These are phyloP conservation scores for Pedetes capensis DNA, from an alignment of 2,113 vertebrate genomes.

Conservation along the genomic window DNA sequence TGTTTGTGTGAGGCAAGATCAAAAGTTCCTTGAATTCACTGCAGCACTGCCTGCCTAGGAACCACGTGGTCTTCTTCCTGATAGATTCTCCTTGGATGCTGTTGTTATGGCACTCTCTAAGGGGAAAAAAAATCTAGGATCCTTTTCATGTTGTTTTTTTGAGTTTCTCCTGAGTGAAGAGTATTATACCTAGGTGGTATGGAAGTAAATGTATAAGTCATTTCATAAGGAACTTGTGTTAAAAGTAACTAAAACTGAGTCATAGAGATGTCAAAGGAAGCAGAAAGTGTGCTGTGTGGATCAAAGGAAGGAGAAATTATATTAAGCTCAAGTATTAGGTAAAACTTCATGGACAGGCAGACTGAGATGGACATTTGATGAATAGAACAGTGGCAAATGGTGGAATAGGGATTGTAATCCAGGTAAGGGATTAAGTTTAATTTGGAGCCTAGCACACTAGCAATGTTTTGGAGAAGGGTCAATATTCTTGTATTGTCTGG, in stretches of 20 bases:
- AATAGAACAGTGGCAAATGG: background rate
- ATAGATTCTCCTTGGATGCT: background rate
- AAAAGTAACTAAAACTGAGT: conserved; percentile 27
- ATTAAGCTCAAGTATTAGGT: background rate
- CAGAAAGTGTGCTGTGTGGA: background rate
- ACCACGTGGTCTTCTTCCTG: background rate
- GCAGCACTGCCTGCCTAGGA: background rate
- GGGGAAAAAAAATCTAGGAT: background rate
- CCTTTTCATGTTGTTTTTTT: background rate
- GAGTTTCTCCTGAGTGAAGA: background rate
- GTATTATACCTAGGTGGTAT: background rate
- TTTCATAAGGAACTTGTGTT: conserved; percentile 5
- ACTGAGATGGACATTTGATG: background rate
- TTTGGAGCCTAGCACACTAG: background rate
- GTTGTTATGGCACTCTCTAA: background rate
- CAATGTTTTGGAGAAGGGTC: background rate
- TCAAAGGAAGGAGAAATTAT: conserved; percentile 7
- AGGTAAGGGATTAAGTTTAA: background rate
- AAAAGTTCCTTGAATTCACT: background rate
- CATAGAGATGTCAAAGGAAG: conserved; percentile 23
- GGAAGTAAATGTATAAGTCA: conserved; percentile 7
- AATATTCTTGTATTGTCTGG: background rate
- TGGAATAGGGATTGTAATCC: background rate
- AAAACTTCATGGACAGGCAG: background rate
- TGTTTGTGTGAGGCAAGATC: background rate